phyloP scores from a whole-genome alignment of 2,888 invertebrate species.

The Serripes groenlandicus region DNA sequence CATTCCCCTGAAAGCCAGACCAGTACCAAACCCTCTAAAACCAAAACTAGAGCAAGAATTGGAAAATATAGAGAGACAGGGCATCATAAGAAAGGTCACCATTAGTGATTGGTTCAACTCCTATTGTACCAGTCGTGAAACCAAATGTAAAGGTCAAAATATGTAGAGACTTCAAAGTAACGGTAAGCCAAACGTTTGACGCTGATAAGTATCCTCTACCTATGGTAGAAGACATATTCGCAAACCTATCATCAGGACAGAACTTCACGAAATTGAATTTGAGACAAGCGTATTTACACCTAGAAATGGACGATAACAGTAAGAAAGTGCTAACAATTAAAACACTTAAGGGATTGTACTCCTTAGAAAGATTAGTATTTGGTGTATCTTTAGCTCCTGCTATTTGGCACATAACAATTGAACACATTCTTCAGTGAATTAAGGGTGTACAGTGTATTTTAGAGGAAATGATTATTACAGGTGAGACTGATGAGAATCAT shows the following conservation, averaged over 20 bases:
- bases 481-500: constrained; percentile 16
- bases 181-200: constrained; percentile 72
- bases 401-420: constrained; percentile 65
- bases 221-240: constrained; percentile 72
- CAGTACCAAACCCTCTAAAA: constrained; percentile 58
- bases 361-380: constrained; percentile 49
- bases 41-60: constrained; percentile 42
- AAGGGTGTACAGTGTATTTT: constrained; percentile 7
- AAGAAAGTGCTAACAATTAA: constrained; percentile 38
- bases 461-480: constrained; percentile 27
- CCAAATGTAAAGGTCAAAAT: constrained; percentile 51
- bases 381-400: constrained; percentile 65
- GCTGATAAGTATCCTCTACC: constrained; percentile 76
- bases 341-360: constrained; percentile 48
- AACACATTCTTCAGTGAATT: constrained; percentile 50
- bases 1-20: constrained; percentile 64
- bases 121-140: constrained; percentile 13
- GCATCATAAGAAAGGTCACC: constrained; percentile 19
- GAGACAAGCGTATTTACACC: constrained; percentile 15
- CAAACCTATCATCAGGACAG: constrained; percentile 47
- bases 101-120: constrained; percentile 32
- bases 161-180: constrained; percentile 74
- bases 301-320: neutral
- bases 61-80: constrained; percentile 1
- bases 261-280: constrained; percentile 70